These are phyloP conservation scores for Gobiocypris rarus DNA, from an alignment of 2,113 vertebrate species.

Conservation along the genomic window DNA sequence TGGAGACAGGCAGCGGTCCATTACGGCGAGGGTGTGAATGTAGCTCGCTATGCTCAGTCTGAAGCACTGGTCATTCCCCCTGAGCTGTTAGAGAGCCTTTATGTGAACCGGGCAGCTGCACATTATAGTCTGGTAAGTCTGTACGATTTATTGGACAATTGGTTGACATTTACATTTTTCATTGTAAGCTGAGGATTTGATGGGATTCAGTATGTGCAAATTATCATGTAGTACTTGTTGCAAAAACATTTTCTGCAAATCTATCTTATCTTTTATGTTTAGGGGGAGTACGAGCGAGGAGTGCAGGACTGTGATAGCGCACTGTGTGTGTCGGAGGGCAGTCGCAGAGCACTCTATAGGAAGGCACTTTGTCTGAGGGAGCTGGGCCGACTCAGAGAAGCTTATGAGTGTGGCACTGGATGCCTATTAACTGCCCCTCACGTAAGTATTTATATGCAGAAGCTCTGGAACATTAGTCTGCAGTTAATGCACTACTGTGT, in stretches of 20 bases:
- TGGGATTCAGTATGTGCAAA: background rate
- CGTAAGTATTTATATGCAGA: conserved; percentile 71
- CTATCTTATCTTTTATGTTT: conserved; percentile 1
- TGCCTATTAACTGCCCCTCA: conserved; percentile 92
- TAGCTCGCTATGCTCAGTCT: conserved; percentile 90
- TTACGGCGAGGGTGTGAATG: conserved; percentile 93
- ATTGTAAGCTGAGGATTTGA: background rate
- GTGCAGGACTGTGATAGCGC: conserved; percentile 93
- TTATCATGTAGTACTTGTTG: background rate
- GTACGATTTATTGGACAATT: background rate
- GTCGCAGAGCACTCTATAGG: conserved; percentile 89
- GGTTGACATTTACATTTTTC: background rate
- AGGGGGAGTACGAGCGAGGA: conserved; percentile 90
- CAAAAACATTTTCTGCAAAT: background rate
- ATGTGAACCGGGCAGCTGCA: conserved; percentile 93
- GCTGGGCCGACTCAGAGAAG: conserved; percentile 90
- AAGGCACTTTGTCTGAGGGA: conserved; percentile 90
- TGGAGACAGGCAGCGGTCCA: conserved; percentile 86
- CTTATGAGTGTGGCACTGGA: conserved; percentile 92
- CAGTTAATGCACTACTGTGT: background rate
- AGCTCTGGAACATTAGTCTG: background rate
- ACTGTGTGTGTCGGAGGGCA: conserved; percentile 85
- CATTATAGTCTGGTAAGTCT: conserved; percentile 88
- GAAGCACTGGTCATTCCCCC: conserved; percentile 89
- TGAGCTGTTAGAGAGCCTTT: conserved; percentile 90